These are phyloP conservation scores for Lepeophtheirus salmonis DNA, from an alignment of 1,140 invertebrate genomes.

Conservation along the genomic window DNA sequence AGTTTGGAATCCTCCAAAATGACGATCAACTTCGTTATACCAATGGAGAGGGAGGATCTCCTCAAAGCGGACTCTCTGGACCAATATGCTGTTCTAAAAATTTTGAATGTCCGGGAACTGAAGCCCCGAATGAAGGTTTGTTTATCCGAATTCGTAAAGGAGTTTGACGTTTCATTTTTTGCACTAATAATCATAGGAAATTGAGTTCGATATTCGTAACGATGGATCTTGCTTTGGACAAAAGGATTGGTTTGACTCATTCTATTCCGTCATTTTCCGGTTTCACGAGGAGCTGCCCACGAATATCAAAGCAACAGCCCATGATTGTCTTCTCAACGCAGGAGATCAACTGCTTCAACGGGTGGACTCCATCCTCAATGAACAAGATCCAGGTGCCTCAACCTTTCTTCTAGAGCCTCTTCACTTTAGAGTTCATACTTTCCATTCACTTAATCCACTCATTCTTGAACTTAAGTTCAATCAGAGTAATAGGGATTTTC, in stretches of 20 bases:
- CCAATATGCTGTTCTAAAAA: neutral
- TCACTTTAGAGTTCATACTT: no score
- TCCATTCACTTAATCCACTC: no score
- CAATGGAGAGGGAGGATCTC: conserved; percentile 8
- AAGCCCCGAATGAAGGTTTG: neutral
- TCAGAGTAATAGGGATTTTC: no score
- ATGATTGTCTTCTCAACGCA: neutral
- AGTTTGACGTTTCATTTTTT: neutral
- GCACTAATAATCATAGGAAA: neutral
- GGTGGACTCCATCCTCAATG: neutral
- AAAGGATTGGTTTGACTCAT: neutral
- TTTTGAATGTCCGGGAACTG: conserved; percentile 5
- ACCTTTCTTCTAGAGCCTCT: neutral
- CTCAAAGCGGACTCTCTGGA: neutral
- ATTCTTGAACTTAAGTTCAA: no score
- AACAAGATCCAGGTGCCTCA: neutral
- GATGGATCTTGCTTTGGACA: neutral
- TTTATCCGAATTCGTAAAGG: neutral
- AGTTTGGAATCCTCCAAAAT: no score
- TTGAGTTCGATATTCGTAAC: neutral
- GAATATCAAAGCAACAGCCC: neutral
- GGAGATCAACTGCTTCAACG: neutral
- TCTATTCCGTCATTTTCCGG: neutral
- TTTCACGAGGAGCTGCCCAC: neutral
- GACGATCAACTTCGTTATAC: conserved; percentile 10